These are phyloP conservation scores for Hydropsyche tenuis DNA, from an alignment of 1,140 invertebrate genomes.

Conservation along the genomic window DNA sequence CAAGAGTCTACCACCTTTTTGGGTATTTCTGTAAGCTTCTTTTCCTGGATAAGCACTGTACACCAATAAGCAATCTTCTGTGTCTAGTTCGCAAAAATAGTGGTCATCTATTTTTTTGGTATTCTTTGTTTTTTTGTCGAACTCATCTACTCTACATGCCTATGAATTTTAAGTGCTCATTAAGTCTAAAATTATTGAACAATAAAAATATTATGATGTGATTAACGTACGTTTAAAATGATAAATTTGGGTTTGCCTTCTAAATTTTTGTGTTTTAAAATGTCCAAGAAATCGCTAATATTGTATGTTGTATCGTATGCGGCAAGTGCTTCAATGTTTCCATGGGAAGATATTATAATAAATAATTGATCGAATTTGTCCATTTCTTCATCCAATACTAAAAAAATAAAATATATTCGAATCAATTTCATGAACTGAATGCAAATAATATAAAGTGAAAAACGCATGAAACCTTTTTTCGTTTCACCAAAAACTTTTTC, in stretches of 20 bases:
- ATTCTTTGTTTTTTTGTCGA: neutral
- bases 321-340: neutral
- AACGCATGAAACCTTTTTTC: neutral
- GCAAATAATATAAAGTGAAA: neutral
- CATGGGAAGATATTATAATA: neutral
- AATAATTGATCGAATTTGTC: neutral
- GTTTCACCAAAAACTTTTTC: neutral
- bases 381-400: neutral
- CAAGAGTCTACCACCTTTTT: neutral
- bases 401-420: neutral
- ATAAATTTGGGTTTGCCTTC: constrained; percentile 15
- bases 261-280: neutral
- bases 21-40: neutral
- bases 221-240: neutral
- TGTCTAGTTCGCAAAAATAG: neutral
- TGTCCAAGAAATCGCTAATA: neutral
- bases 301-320: neutral
- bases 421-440: too few species aligned
- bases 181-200: too few species aligned
- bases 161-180: neutral
- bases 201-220: neutral
- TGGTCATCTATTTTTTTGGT: neutral
- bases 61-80: neutral
- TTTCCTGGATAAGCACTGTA: neutral
- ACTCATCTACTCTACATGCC: neutral